phyloP scores from a whole-genome alignment of 2,113 vertebrate species.

The Tiliqua scincoides region DNA sequence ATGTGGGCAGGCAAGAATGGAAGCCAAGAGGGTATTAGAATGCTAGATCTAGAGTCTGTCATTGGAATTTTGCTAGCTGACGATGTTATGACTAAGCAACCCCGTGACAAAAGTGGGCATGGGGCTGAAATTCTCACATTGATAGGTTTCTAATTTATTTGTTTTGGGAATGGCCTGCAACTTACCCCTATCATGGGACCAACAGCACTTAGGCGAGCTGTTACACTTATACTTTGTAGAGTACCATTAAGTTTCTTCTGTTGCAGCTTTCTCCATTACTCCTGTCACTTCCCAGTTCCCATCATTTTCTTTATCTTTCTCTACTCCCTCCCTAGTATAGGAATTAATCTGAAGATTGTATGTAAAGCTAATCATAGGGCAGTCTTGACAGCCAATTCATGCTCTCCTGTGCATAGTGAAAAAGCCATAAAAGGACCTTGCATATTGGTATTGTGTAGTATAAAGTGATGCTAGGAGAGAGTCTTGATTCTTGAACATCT shows the following conservation, averaged over 20 bases:
- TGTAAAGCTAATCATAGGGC: too few species aligned
- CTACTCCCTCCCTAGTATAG: background rate
- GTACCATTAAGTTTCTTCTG: background rate
- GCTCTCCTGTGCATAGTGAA: background rate
- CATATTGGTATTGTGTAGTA: too few species aligned
- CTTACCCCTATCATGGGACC: background rate
- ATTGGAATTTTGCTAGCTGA: background rate
- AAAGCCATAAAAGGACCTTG: background rate
- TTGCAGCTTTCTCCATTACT: background rate
- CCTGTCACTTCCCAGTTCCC: background rate
- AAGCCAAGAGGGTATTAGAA: background rate
- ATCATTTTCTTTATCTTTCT: background rate
- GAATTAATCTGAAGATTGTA: background rate
- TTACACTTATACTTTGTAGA: background rate
- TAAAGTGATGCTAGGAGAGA: background rate
- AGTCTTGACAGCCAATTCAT: background rate
- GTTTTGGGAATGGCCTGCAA: background rate
- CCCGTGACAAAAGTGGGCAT: background rate
- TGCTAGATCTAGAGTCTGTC: background rate
- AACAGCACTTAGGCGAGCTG: background rate
- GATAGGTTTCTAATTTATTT: background rate
- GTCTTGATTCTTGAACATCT: background rate
- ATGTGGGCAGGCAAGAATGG: background rate
- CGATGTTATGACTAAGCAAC: background rate
- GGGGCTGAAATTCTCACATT: background rate